These are phyloP conservation scores for Atherinomorus stipes DNA, from an alignment of 2,113 vertebrate species.

Conservation along the genomic window DNA sequence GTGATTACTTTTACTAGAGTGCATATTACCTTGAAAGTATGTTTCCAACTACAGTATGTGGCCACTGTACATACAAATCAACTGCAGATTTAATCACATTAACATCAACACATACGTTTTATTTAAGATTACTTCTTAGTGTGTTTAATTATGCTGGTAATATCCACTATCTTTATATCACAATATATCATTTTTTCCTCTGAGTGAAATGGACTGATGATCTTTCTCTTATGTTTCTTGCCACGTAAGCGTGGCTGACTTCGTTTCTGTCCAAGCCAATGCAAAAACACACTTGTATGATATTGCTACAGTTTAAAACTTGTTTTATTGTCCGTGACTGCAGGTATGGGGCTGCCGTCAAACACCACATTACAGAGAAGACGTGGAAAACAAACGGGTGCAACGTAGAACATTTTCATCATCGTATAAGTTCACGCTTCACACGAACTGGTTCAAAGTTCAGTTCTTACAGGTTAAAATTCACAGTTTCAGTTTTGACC, in stretches of 20 bases:
- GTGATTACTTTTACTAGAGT: constrained; percentile 65
- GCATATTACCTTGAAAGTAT: constrained; percentile 62
- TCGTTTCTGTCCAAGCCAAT: constrained; percentile 64
- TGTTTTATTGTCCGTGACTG: constrained; percentile 57
- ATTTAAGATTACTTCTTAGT: constrained; percentile 58
- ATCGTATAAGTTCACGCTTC: too few species aligned
- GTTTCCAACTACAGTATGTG: constrained; percentile 66
- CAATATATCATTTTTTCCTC: constrained; percentile 35
- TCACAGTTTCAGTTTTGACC: too few species aligned
- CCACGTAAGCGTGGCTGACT: constrained; percentile 38
- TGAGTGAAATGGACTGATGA: constrained; percentile 49
- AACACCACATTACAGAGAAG: not conserved
- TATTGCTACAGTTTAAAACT: constrained; percentile 54
- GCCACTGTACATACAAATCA: constrained; percentile 68
- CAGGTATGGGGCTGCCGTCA: constrained; percentile 51
- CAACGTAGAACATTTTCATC: not conserved
- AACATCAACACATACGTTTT: constrained; percentile 43
- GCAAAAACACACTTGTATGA: constrained; percentile 73
- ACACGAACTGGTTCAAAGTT: too few species aligned
- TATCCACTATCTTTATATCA: constrained; percentile 52
- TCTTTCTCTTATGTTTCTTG: constrained; percentile 31
- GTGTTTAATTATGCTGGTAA: constrained; percentile 52
- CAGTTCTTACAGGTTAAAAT: too few species aligned
- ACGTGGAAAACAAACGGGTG: not conserved
- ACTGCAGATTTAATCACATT: constrained; percentile 36